A percentile compares a stretch with the other conserved stretches of the same genome.
Conservation (phyloP, 1,140 invertebrate species). For the Agrilus planipennis region DNA sequence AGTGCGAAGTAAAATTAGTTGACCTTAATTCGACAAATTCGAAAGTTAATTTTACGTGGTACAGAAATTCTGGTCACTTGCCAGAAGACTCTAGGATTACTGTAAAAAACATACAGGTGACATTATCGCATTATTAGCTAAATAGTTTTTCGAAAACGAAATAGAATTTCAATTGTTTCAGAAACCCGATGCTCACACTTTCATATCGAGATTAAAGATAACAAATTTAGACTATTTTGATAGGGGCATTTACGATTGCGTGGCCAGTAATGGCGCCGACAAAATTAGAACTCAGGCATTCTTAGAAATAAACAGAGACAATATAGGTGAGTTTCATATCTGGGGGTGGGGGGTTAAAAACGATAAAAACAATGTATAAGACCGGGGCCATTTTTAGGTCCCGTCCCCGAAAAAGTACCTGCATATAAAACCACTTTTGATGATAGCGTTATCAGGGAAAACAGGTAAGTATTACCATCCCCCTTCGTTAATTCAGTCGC, state of each 20-base stretch:
- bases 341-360: no score
- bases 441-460: no score
- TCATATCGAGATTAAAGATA: constrained; percentile 43
- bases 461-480: no score
- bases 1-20: constrained; percentile 47
- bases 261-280: constrained; percentile 46
- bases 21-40: constrained; percentile 18
- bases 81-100: constrained; percentile 39
- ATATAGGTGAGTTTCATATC: constrained; percentile 16
- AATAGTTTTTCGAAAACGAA: neutral
- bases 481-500: no score
- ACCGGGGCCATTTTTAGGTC: neutral
- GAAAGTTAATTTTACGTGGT: constrained; percentile 54
- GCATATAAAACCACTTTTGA: constrained; percentile 10
- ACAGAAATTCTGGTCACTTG: constrained; percentile 47
- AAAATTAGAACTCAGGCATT: constrained; percentile 47
- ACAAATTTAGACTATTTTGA: constrained; percentile 50
- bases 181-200: constrained; percentile 1
- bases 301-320: constrained; percentile 39
- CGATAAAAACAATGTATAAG: no score
- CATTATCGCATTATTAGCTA: neutral
- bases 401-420: constrained; percentile 7
- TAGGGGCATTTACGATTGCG: constrained; percentile 58
- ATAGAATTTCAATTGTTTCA: neutral
- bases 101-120: constrained; percentile 33